These are phyloP conservation scores for Cataglyphis rosenhaueri DNA, from an alignment of 2,888 invertebrate genomes.

Conservation along the genomic window DNA sequence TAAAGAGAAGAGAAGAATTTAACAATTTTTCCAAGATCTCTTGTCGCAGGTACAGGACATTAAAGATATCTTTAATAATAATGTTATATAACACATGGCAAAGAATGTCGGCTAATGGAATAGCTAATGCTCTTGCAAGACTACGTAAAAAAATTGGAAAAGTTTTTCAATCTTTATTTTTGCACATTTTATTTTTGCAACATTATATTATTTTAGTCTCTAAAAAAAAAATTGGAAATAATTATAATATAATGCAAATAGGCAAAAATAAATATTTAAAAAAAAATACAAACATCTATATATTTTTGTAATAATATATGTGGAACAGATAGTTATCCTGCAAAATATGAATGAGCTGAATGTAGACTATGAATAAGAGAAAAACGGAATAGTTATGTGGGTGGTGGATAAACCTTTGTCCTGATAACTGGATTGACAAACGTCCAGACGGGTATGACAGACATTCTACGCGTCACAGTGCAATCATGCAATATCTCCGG, in stretches of 20 bases:
- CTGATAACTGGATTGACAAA: slow-evolving; percentile 30
- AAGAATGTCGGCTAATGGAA: background rate
- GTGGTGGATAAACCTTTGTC: slow-evolving; percentile 9
- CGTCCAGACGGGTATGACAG: slow-evolving; percentile 12
- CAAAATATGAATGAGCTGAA: background rate
- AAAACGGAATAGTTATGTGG: slow-evolving; percentile 17
- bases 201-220: background rate
- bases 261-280: background rate
- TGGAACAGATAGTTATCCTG: background rate
- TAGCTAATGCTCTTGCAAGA: background rate
- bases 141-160: background rate
- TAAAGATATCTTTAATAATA: background rate
- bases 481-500: slow-evolving; percentile 61
- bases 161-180: background rate
- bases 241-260: slow-evolving; percentile 10
- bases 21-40: background rate
- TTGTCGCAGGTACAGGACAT: background rate
- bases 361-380: background rate
- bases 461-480: slow-evolving; percentile 50
- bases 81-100: background rate
- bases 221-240: background rate
- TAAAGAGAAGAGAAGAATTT: background rate
- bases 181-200: background rate
- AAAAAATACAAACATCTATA: background rate
- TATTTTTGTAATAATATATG: background rate